Conservation (phyloP, 35 echinoderm and acorn worm species). For the Ophioderma brevispina region DNA sequence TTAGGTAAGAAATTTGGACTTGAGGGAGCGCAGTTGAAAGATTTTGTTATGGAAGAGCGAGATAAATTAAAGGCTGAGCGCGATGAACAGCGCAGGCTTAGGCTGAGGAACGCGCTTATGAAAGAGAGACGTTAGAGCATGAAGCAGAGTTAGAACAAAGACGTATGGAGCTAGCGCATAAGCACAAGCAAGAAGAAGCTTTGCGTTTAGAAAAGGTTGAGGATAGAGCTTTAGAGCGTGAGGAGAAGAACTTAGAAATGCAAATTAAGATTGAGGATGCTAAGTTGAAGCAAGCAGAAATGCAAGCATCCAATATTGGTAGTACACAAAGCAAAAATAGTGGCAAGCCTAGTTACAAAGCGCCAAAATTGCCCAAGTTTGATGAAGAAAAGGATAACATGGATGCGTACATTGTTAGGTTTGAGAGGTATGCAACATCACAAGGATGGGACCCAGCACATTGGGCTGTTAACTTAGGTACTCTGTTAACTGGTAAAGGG, state of each 20-base stretch:
- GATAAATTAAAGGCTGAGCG: background rate
- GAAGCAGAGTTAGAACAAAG: background rate
- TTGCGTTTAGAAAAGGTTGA: background rate
- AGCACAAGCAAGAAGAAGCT: background rate
- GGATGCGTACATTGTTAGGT: constrained; percentile 49
- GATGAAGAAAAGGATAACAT: constrained; percentile 57
- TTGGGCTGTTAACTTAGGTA: constrained; percentile 57
- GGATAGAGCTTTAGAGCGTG: background rate
- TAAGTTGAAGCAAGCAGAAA: background rate
- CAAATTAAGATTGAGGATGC: background rate
- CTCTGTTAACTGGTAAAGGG: constrained; percentile 54
- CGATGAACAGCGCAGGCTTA: background rate
- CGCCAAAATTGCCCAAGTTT: constrained; percentile 54
- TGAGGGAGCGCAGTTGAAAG: background rate
- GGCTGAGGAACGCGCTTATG: background rate
- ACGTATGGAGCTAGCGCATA: background rate
- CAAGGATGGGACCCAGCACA: constrained; percentile 25
- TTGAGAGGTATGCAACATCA: constrained; percentile 45
- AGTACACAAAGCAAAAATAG: background rate
- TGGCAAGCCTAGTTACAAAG: background rate
- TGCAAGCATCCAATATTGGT: background rate
- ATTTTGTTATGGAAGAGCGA: background rate
- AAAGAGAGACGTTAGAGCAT: background rate
- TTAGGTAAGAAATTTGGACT: background rate
- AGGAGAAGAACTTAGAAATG: background rate